Percentiles rank a stretch among this genome's conserved stretches.
Conservation (phyloP, 2,888 invertebrate species). For the Heterodera filipjevi region DNA sequence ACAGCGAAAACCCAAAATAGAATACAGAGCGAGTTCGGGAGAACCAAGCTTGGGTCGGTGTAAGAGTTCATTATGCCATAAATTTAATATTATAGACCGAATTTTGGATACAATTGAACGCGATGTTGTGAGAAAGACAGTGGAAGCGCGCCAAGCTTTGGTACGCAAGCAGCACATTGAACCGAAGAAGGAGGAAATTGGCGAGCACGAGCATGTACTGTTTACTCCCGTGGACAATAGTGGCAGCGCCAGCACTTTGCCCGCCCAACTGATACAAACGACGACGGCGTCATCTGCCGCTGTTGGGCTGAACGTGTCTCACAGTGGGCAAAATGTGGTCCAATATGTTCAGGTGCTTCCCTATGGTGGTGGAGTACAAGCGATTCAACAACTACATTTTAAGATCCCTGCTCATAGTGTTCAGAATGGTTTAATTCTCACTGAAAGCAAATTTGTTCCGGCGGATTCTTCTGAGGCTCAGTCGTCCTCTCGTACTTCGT, state of each 20-base stretch:
- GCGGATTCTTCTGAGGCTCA: slow-evolving; percentile 18
- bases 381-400: background rate
- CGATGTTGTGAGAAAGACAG: slow-evolving; percentile 61
- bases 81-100: slow-evolving; percentile 32
- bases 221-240: background rate
- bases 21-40: background rate
- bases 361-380: too few species aligned
- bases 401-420: slow-evolving; percentile 30
- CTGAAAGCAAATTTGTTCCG: slow-evolving; percentile 30
- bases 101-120: slow-evolving; percentile 56
- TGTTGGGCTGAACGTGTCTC: background rate
- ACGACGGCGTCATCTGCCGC: background rate
- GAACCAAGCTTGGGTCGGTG: slow-evolving; percentile 21
- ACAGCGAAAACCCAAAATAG: slow-evolving; percentile 24
- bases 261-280: slow-evolving; percentile 2
- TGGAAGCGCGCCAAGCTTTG: slow-evolving; percentile 48
- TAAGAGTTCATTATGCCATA: background rate
- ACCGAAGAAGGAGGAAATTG: slow-evolving; percentile 17
- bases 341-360: slow-evolving; percentile 28
- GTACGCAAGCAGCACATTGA: slow-evolving; percentile 23
- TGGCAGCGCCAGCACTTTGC: slow-evolving; percentile 12
- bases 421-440: slow-evolving; percentile 33
- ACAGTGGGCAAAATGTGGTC: slow-evolving; percentile 40
- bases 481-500: background rate
- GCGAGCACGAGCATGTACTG: background rate